Percentiles rank a stretch among this genome's conserved stretches.
Evolutionary conservation across 23 tunicate genomes (phyloP).

Genomic region (Phallusia fumigata): DNA sequence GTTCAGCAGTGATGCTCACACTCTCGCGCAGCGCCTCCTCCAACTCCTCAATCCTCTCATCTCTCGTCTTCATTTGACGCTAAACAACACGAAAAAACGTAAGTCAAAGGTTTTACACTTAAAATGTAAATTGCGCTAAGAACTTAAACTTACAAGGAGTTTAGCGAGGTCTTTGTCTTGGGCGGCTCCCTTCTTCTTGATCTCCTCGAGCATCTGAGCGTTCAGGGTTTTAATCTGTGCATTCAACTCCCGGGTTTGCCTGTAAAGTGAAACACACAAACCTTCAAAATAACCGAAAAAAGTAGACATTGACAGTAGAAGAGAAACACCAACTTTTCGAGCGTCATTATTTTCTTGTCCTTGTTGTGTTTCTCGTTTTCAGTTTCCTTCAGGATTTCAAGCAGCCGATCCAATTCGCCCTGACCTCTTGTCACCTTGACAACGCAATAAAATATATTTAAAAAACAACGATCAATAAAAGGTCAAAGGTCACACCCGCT

Average conservation of each 20-base stretch:
- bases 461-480: neutral
- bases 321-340: conserved; percentile 65
- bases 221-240: conserved; percentile 59
- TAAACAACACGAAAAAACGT: neutral
- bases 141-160: conserved; percentile 46
- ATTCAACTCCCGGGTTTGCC: conserved; percentile 36
- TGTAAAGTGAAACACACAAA: neutral
- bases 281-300: neutral
- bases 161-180: conserved; percentile 62
- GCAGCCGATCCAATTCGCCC: conserved; percentile 66
- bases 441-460: neutral
- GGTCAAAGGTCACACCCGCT: neutral
- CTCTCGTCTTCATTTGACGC: conserved; percentile 60
- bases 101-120: too few relatives aligned
- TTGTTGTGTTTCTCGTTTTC: conserved; percentile 91
- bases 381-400: conserved; percentile 84
- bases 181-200: conserved; percentile 76
- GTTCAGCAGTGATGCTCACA: conserved; percentile 79
- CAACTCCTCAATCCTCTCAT: conserved; percentile 77
- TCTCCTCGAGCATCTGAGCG: conserved; percentile 70
- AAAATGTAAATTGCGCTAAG: neutral
- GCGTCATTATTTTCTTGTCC: conserved; percentile 47
- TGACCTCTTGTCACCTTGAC: conserved; percentile 43
- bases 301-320: neutral
- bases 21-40: conserved; percentile 92